phyloP scores from a whole-genome alignment of 1,140 invertebrate genomes.

The Carposina sasakii region DNA sequence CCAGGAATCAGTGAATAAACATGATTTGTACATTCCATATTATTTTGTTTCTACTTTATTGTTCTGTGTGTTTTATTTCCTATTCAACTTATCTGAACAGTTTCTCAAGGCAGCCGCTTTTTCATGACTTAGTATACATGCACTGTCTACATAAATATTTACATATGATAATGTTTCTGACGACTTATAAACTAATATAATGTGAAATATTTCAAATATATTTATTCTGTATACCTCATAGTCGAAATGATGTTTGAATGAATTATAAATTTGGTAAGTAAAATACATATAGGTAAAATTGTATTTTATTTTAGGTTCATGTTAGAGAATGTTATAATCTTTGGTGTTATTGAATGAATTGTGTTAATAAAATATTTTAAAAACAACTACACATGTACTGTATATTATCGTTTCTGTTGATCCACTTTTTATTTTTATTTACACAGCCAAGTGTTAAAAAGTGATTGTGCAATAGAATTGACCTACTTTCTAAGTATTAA shows the following conservation, averaged over 20 bases:
- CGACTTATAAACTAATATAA: conserved; percentile 38
- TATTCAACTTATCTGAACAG: conserved; percentile 40
- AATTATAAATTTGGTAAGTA: conserved; percentile 69
- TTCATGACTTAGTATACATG: conserved; percentile 52
- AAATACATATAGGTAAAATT: conserved; percentile 67
- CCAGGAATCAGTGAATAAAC: conserved; percentile 74
- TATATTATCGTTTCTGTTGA: conserved; percentile 66
- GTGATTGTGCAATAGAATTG: too few relatives aligned
- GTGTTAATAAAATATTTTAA: conserved; percentile 75
- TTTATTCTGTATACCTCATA: conserved; percentile 71
- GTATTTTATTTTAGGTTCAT: conserved; percentile 72
- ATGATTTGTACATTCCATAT: conserved; percentile 81
- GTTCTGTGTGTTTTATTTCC: conserved; percentile 66
- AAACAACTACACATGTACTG: conserved; percentile 65
- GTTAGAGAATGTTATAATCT: conserved; percentile 74
- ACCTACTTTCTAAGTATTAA: too few relatives aligned
- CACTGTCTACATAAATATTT: conserved; percentile 39
- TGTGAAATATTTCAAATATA: conserved; percentile 66
- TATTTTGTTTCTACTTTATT: conserved; percentile 74
- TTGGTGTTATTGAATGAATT: conserved; percentile 75
- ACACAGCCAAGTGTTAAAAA: too few relatives aligned
- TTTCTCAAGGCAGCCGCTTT: conserved; percentile 46
- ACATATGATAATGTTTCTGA: conserved; percentile 53
- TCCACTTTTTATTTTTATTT: conserved; percentile 28
- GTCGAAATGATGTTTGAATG: conserved; percentile 72